These are phyloP conservation scores for Eumerus sabulonum DNA, from an alignment of 2,888 invertebrate species.

Conservation along the genomic window DNA sequence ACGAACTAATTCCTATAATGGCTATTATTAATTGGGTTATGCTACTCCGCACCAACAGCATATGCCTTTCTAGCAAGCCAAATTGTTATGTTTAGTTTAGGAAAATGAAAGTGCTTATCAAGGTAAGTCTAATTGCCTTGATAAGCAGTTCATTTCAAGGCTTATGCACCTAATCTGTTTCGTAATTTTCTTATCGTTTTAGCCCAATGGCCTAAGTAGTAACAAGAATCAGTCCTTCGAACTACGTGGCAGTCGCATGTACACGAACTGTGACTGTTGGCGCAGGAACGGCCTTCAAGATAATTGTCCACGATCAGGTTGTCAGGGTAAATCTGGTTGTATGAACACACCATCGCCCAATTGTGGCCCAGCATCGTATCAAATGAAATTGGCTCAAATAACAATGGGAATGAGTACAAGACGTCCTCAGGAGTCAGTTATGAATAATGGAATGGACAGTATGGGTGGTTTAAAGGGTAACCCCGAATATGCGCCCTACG, in stretches of 20 bases:
- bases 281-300: slow-evolving; percentile 82
- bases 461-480: not conserved
- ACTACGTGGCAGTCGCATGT: slow-evolving; percentile 79
- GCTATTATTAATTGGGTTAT: too few relatives aligned
- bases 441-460: not conserved
- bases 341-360: slow-evolving; percentile 79
- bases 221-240: not conserved
- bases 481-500: too few relatives aligned
- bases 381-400: slow-evolving; percentile 73
- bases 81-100: not conserved
- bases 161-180: not conserved
- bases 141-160: slow-evolving; percentile 11
- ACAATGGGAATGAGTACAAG: slow-evolving; percentile 72
- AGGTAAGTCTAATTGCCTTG: slow-evolving; percentile 28
- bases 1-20: too few relatives aligned
- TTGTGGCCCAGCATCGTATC: slow-evolving; percentile 78
- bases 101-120: slow-evolving; percentile 24
- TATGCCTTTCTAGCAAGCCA: too few relatives aligned
- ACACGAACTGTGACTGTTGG: slow-evolving; percentile 81
- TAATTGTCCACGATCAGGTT: slow-evolving; percentile 80
- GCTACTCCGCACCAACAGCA: too few relatives aligned
- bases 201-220: slow-evolving; percentile 76
- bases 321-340: slow-evolving; percentile 80
- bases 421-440: too few relatives aligned
- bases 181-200: slow-evolving; percentile 4